Percentiles rank a stretch among this genome's conserved stretches.
Evolutionary conservation across 2,797 vertebrate species (phyloP).

Genomic region (Spondyliosoma cantharus): DNA sequence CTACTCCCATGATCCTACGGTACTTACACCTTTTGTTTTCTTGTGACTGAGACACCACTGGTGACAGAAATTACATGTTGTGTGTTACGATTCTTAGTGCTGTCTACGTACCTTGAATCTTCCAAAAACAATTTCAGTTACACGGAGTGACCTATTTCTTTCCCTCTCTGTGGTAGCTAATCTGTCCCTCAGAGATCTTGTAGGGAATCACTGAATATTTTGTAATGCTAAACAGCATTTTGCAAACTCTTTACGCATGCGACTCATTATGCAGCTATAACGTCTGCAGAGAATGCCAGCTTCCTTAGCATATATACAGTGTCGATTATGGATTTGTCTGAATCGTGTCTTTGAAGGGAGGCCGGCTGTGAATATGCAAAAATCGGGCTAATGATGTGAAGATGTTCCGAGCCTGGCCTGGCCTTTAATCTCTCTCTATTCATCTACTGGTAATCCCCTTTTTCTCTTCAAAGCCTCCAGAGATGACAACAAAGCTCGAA

Average conservation of each 20-base stretch:
- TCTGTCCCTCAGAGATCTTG: constrained; percentile 42
- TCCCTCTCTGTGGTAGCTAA: constrained; percentile 17
- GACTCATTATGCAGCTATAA: constrained; percentile 62
- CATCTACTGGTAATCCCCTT: constrained; percentile 52
- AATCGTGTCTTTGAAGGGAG: constrained; percentile 50
- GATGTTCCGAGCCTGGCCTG: constrained; percentile 52
- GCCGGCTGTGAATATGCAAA: constrained; percentile 76
- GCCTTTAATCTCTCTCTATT: constrained; percentile 74
- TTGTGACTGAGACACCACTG: no score
- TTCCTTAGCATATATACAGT: constrained; percentile 44
- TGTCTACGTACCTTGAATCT: background rate
- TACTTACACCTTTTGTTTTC: no score
- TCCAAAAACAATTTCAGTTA: background rate
- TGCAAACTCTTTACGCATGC: constrained; percentile 51
- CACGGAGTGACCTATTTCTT: constrained; percentile 17
- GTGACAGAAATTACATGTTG: no score
- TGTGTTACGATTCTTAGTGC: no score
- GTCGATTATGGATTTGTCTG: constrained; percentile 64
- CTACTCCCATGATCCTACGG: no score
- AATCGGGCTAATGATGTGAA: constrained; percentile 62
- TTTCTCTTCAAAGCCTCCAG: constrained; percentile 58
- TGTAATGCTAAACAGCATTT: constrained; percentile 62
- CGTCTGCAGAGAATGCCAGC: constrained; percentile 37
- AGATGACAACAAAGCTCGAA: constrained; percentile 50
- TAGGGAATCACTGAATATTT: constrained; percentile 48